A percentile compares a stretch with the other conserved stretches of the same genome.
Evolutionary conservation across 2,888 invertebrate species (phyloP).

Genomic region (Acronicta aceris): DNA sequence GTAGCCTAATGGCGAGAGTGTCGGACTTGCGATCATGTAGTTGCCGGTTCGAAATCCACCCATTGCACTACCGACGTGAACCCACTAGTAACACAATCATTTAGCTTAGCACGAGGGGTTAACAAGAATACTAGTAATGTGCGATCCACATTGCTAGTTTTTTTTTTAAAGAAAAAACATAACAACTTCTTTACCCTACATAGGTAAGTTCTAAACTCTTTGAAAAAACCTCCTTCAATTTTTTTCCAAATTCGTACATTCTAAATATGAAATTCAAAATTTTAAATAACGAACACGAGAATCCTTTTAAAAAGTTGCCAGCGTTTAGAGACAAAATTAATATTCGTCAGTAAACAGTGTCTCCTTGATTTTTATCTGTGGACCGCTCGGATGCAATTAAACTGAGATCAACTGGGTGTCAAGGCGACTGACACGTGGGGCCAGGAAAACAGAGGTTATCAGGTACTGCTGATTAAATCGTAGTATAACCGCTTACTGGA

Average conservation of each 20-base stretch:
- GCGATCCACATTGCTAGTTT: too few relatives aligned
- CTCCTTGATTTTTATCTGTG: constrained; percentile 61
- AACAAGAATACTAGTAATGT: too few relatives aligned
- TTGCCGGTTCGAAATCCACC: too few relatives aligned
- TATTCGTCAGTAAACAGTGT: constrained; percentile 29
- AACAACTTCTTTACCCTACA: too few relatives aligned
- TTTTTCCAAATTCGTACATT: neutral
- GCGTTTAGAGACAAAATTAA: constrained; percentile 32
- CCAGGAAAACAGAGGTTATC: constrained; percentile 51
- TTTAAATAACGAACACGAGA: constrained; percentile 5
- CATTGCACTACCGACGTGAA: too few relatives aligned
- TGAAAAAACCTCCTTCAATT: neutral
- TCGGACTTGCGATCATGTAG: too few relatives aligned
- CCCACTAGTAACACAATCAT: too few relatives aligned
- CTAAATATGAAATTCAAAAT: constrained; percentile 10
- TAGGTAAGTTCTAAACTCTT: neutral
- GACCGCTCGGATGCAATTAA: constrained; percentile 70
- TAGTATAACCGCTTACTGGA: too few relatives aligned
- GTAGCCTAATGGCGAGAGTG: too few relatives aligned
- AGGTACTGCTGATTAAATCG: neutral
- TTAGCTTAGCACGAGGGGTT: too few relatives aligned
- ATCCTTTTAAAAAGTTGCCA: constrained; percentile 45
- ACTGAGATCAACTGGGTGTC: constrained; percentile 66
- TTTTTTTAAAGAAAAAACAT: too few relatives aligned
- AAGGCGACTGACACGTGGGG: constrained; percentile 57